A percentile compares a stretch with the other conserved stretches of the same genome.
Conservation (phyloP, 2,888 invertebrate genomes). For the Patella ulyssiponensis region DNA sequence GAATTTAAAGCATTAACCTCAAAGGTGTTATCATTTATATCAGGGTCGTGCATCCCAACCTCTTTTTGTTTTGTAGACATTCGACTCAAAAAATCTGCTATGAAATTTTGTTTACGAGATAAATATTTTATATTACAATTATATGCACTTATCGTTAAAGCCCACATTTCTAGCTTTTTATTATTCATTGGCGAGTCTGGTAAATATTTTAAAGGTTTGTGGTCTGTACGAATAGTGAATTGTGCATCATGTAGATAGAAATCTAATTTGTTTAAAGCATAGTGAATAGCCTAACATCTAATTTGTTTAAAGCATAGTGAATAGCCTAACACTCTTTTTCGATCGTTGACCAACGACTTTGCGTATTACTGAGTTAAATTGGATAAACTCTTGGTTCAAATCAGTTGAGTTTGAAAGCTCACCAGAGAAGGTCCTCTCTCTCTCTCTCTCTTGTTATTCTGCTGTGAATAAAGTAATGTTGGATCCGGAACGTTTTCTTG, state of each 20-base stretch:
- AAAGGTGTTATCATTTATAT: neutral
- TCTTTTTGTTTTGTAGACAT: neutral
- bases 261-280: too few species aligned
- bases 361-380: neutral
- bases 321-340: conserved; percentile 17
- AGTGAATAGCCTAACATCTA: conserved; percentile 28
- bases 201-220: too few species aligned
- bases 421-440: too few species aligned
- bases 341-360: conserved; percentile 13
- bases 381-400: too few species aligned
- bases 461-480: too few species aligned
- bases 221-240: too few species aligned
- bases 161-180: conserved; percentile 35
- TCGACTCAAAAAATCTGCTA: conserved; percentile 21
- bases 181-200: too few species aligned
- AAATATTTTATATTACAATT: conserved; percentile 34
- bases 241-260: too few species aligned
- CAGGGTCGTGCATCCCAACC: neutral
- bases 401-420: too few species aligned
- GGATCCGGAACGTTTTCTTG: too few species aligned
- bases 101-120: conserved; percentile 18
- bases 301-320: conserved; percentile 22
- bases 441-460: too few species aligned
- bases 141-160: conserved; percentile 30
- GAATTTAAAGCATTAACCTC: neutral